Evolutionary conservation across 2,888 invertebrate genomes (phyloP).

Genomic region (Lottia gigantea): DNA sequence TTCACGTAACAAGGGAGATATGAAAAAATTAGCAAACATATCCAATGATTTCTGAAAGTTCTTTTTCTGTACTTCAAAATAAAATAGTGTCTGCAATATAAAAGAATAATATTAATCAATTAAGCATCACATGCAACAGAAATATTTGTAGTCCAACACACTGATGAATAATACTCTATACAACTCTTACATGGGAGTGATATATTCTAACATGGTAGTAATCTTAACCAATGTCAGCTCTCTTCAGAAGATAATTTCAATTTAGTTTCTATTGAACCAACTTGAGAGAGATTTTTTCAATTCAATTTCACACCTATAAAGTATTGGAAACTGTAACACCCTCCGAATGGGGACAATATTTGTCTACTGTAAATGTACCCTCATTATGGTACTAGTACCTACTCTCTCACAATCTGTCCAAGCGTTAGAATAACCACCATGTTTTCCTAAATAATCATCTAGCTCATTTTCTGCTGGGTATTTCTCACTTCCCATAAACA

Average conservation of each 20-base stretch:
- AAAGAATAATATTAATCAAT: conserved; percentile 12
- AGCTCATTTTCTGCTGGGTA: conserved; percentile 88
- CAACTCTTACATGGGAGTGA: too few species aligned
- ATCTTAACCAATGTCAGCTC: too few species aligned
- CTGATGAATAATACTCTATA: too few species aligned
- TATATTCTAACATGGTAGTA: too few species aligned
- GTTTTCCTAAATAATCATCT: conserved; percentile 78
- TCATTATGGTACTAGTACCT: neutral
- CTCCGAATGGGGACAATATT: too few species aligned
- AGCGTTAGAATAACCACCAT: conserved; percentile 88
- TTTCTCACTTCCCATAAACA: conserved; percentile 93
- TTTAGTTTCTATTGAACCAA: too few species aligned
- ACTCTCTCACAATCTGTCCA: conserved; percentile 83
- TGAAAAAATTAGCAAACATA: conserved; percentile 89
- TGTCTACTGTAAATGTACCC: too few species aligned
- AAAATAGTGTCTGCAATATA: conserved; percentile 78
- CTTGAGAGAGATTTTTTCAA: too few species aligned
- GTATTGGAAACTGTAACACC: too few species aligned
- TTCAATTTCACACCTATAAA: too few species aligned
- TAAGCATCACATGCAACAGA: neutral
- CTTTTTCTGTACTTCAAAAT: conserved; percentile 88
- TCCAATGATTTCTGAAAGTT: conserved; percentile 82
- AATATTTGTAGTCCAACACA: too few species aligned
- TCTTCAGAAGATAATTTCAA: too few species aligned
- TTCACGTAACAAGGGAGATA: conserved; percentile 84